These are phyloP conservation scores for Etheostoma cragini DNA, from an alignment of 2,113 vertebrate species.

Conservation along the genomic window DNA sequence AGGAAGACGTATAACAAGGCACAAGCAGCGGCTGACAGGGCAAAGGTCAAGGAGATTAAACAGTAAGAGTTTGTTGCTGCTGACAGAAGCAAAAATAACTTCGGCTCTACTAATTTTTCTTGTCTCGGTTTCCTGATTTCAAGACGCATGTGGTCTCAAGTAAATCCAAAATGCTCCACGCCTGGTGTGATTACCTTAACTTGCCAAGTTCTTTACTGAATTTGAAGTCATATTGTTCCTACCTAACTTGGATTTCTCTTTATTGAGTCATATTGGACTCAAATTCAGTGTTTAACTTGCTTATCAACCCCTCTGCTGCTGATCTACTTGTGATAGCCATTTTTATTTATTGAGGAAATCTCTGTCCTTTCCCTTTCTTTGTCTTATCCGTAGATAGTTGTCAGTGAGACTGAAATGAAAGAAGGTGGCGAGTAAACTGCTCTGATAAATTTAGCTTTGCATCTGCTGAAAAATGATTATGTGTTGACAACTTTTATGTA, in stretches of 20 bases:
- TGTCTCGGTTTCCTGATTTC: slow-evolving; percentile 54
- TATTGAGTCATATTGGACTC: slow-evolving; percentile 16
- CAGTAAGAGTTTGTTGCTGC: slow-evolving; percentile 88
- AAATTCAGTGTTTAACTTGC: slow-evolving; percentile 70
- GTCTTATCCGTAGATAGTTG: background rate
- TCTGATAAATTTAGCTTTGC: background rate
- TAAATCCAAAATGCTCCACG: slow-evolving; percentile 31
- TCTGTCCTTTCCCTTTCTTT: slow-evolving; percentile 12
- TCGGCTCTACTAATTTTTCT: slow-evolving; percentile 62
- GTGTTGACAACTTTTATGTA: too few species aligned
- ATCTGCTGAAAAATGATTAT: background rate
- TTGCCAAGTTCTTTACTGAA: slow-evolving; percentile 62
- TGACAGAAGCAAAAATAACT: slow-evolving; percentile 7
- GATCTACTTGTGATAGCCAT: background rate
- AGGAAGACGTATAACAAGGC: slow-evolving; percentile 94
- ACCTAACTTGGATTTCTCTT: background rate
- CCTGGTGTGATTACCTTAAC: slow-evolving; percentile 59
- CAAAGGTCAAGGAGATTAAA: slow-evolving; percentile 94
- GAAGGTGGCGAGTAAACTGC: background rate
- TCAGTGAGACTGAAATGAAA: background rate
- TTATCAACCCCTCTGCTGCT: slow-evolving; percentile 29
- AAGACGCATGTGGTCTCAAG: slow-evolving; percentile 70
- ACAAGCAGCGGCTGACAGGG: slow-evolving; percentile 84
- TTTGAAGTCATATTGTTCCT: slow-evolving; percentile 27
- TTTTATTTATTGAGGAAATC: background rate